Percentiles rank a stretch among this genome's conserved stretches.
These are phyloP conservation scores for Orius insidiosus DNA, from an alignment of 1,140 invertebrate species.

Conservation along the genomic window DNA sequence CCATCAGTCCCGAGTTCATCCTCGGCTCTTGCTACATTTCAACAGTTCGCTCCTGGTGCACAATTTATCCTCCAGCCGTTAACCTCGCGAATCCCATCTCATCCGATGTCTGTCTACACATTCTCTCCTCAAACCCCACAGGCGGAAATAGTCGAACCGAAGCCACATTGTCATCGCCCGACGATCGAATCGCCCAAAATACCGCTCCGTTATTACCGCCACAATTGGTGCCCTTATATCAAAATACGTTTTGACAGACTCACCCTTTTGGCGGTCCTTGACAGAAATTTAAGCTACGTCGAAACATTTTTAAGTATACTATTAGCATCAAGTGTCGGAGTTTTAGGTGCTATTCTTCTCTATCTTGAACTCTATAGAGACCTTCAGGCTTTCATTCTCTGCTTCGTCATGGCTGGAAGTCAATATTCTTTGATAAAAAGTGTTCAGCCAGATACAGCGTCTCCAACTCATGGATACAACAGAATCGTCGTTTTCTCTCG, in stretches of 20 bases:
- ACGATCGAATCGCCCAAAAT: constrained; percentile 18
- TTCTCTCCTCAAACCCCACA: constrained; percentile 4
- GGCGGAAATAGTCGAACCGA: constrained; percentile 14
- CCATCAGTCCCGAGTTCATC: constrained; percentile 13
- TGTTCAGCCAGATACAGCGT: constrained; percentile 96
- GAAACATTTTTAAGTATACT: constrained; percentile 74
- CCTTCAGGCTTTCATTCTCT: constrained; percentile 84
- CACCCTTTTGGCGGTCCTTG: constrained; percentile 77
- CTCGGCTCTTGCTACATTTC: constrained; percentile 13
- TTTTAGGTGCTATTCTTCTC: constrained; percentile 69
- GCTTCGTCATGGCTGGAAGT: constrained; percentile 89
- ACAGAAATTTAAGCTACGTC: constrained; percentile 70
- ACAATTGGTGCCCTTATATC: constrained; percentile 43
- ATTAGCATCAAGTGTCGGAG: constrained; percentile 69
- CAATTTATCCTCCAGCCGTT: constrained; percentile 14
- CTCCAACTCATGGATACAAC: constrained; percentile 96
- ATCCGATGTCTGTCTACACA: constrained; percentile 11
- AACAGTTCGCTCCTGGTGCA: constrained; percentile 13
- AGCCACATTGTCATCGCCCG: constrained; percentile 20
- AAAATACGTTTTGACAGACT: constrained; percentile 83
- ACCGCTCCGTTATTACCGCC: constrained; percentile 20
- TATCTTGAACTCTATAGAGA: constrained; percentile 78
- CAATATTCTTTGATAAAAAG: constrained; percentile 97
- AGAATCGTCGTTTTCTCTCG: constrained; percentile 84
- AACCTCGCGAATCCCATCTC: constrained; percentile 10